Evolutionary conservation across 2,113 vertebrate genomes (phyloP).

Genomic region (Xenopus borealis): DNA sequence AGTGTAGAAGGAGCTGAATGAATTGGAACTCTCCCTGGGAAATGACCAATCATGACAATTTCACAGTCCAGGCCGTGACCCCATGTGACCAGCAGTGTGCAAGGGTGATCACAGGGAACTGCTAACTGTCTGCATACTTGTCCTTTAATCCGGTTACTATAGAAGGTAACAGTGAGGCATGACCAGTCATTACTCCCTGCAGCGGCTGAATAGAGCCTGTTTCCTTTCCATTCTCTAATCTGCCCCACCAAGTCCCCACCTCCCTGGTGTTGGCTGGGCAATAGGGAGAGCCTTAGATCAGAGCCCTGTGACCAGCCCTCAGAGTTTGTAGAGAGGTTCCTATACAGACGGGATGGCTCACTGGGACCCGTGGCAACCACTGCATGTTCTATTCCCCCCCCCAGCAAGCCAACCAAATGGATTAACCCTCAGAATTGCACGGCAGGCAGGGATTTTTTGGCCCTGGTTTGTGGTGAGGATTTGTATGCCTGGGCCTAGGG

Average conservation of each 20-base stretch:
- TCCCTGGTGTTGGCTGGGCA: conserved; percentile 18
- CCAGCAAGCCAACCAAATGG: not conserved
- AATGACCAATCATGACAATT: no score
- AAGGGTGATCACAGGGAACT: not conserved
- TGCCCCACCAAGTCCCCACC: not conserved
- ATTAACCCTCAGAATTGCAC: no score
- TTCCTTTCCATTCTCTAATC: not conserved
- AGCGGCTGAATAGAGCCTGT: not conserved
- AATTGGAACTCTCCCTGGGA: no score
- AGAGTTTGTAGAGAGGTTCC: conserved; percentile 1
- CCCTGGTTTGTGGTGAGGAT: no score
- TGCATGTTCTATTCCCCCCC: not conserved
- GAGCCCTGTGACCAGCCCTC: conserved; percentile 4
- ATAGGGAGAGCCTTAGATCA: conserved; percentile 11
- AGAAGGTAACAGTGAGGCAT: not conserved
- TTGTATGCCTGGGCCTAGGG: no score
- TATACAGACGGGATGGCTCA: not conserved
- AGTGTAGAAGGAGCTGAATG: no score
- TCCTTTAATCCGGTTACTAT: not conserved
- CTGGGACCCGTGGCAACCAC: not conserved
- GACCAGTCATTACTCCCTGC: not conserved
- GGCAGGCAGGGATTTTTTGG: no score
- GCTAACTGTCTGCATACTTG: not conserved
- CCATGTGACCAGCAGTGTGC: not conserved
- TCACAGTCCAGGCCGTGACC: no score